phyloP scores from a whole-genome alignment of 1,140 invertebrate species.

The Drosophila punjabiensis region DNA sequence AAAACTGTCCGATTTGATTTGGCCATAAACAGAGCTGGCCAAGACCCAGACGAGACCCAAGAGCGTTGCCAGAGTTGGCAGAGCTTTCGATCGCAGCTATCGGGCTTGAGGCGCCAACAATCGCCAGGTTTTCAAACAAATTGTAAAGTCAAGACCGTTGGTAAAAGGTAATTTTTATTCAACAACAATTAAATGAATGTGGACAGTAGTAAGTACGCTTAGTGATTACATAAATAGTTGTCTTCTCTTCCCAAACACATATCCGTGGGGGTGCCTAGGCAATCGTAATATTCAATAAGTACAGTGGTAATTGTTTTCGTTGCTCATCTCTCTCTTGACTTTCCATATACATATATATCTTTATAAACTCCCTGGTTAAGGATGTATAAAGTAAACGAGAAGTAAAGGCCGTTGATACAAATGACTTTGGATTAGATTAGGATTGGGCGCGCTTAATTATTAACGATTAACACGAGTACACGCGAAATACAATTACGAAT shows the following conservation, averaged over 20 bases:
- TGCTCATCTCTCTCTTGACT: conserved; percentile 54
- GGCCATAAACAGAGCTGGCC: conserved; percentile 42
- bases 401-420: conserved; percentile 82
- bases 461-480: conserved; percentile 68
- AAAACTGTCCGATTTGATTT: conserved; percentile 33
- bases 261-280: conserved; percentile 37
- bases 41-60: neutral
- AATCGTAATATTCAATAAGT: conserved; percentile 77
- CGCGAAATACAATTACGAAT: conserved; percentile 64
- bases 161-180: conserved; percentile 80
- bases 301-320: conserved; percentile 81
- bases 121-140: conserved; percentile 16
- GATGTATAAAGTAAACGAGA: conserved; percentile 76
- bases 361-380: conserved; percentile 38
- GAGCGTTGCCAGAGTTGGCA: conserved; percentile 4
- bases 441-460: conserved; percentile 78
- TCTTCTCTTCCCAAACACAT: conserved; percentile 52
- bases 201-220: conserved; percentile 82
- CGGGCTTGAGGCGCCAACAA: conserved; percentile 3
- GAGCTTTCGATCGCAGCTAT: conserved; percentile 32
- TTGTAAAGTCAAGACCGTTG: conserved; percentile 13
- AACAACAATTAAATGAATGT: conserved; percentile 82
- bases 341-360: conserved; percentile 22
- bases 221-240: conserved; percentile 77
- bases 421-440: conserved; percentile 80